Evolutionary conservation across 2,113 vertebrate species (phyloP).

Genomic region (Notothenia rossii): DNA sequence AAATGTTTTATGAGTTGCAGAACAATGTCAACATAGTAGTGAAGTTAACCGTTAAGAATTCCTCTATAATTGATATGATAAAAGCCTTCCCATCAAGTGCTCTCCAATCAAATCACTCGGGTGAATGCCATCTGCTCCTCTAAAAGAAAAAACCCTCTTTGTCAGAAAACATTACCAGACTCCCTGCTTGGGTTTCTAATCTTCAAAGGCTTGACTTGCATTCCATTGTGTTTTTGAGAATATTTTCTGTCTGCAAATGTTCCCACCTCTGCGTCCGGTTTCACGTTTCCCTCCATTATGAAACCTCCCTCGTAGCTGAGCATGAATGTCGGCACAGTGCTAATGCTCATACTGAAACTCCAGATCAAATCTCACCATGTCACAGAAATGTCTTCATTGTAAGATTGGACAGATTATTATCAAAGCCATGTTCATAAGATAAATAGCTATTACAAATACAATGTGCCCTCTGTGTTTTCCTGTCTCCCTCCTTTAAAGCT

Average conservation of each 20-base stretch:
- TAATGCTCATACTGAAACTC: slow-evolving; percentile 50
- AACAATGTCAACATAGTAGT: background rate
- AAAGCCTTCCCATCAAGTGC: background rate
- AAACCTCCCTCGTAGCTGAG: slow-evolving; percentile 53
- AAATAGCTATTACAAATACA: slow-evolving; percentile 56
- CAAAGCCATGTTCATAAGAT: slow-evolving; percentile 62
- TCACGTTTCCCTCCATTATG: slow-evolving; percentile 75
- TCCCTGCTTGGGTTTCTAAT: slow-evolving; percentile 64
- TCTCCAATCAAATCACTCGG: background rate
- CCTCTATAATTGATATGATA: background rate
- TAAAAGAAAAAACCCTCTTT: slow-evolving; percentile 26
- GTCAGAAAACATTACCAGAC: slow-evolving; percentile 54
- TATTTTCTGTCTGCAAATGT: slow-evolving; percentile 63
- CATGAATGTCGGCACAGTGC: slow-evolving; percentile 68
- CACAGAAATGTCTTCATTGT: slow-evolving; percentile 60
- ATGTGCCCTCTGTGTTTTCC: slow-evolving; percentile 51
- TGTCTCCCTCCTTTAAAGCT: slow-evolving; percentile 27
- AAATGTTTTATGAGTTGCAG: no score
- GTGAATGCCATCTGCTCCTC: slow-evolving; percentile 7
- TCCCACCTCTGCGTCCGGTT: slow-evolving; percentile 77
- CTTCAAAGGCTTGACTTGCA: slow-evolving; percentile 69
- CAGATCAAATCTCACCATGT: slow-evolving; percentile 69
- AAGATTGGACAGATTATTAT: slow-evolving; percentile 57
- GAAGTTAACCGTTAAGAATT: background rate
- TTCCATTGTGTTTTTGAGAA: slow-evolving; percentile 67